Conservation (phyloP, 2,888 invertebrate genomes). For the Ptychoptera albimana region DNA sequence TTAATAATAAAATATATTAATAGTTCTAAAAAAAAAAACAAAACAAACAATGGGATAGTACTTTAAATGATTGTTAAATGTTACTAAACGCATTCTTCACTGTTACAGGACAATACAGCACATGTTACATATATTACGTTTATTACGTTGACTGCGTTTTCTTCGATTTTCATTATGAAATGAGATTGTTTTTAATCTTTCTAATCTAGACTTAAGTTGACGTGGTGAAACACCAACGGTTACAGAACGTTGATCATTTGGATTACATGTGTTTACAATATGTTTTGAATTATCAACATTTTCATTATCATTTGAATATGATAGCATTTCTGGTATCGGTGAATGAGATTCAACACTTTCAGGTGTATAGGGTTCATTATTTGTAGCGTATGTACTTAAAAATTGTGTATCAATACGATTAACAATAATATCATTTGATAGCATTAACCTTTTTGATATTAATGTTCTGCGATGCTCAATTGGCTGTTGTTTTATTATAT, state of each 20-base stretch:
- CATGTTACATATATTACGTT: too few relatives aligned
- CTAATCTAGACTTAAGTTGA: conserved; percentile 44
- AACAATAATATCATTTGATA: conserved; percentile 31
- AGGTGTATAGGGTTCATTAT: conserved; percentile 59
- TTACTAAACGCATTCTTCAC: too few relatives aligned
- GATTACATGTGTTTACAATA: conserved; percentile 10
- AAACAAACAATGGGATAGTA: too few relatives aligned
- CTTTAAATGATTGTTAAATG: too few relatives aligned
- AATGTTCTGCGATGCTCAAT: conserved; percentile 21
- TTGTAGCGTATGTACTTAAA: conserved; percentile 19
- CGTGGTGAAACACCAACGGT: conserved; percentile 42
- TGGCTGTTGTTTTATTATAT: conserved; percentile 22
- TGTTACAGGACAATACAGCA: too few relatives aligned
- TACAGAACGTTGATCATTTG: conserved; percentile 13
- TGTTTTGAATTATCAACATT: conserved; percentile 17
- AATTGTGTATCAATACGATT: conserved; percentile 38
- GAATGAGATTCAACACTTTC: conserved; percentile 65
- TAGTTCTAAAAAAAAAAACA: too few relatives aligned
- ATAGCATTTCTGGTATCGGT: conserved; percentile 36
- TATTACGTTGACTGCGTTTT: too few relatives aligned
- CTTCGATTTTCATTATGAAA: too few relatives aligned
- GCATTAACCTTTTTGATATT: conserved; percentile 22
- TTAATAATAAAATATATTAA: too few relatives aligned
- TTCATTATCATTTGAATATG: conserved; percentile 16
- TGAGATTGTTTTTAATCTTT: conserved; percentile 15